Evolutionary conservation across 2,888 invertebrate genomes (phyloP).

Genomic region (Diarsia rubi): DNA sequence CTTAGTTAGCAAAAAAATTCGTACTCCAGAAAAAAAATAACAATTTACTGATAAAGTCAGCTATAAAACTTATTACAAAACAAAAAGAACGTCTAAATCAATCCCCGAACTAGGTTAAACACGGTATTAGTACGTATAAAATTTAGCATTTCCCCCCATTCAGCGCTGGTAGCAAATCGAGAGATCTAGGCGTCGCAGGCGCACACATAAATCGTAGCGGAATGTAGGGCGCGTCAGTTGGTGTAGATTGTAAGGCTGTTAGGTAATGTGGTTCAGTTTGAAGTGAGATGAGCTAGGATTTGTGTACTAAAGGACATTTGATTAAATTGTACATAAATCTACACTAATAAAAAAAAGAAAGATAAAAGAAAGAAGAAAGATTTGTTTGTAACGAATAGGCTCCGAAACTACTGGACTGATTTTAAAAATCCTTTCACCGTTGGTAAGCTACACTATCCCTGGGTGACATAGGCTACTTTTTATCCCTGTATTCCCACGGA

Average conservation of each 20-base stretch:
- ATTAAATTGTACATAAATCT: no score
- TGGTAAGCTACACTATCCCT: no score
- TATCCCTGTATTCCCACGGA: no score
- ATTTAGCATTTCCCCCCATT: conserved; percentile 60
- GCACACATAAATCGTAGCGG: conserved; percentile 74
- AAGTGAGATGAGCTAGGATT: conserved; percentile 42
- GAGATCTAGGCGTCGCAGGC: conserved; percentile 56
- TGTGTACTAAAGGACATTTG: not conserved
- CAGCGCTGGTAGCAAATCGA: conserved; percentile 40
- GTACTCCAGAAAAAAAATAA: not conserved
- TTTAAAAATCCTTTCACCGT: no score
- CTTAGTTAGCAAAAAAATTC: not conserved
- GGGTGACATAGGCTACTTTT: no score
- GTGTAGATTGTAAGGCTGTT: conserved; percentile 48
- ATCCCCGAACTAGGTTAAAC: conserved; percentile 50
- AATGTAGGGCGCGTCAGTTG: conserved; percentile 74
- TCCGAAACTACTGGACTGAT: no score
- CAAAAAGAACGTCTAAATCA: conserved; percentile 49
- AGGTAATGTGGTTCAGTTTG: conserved; percentile 44
- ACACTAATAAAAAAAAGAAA: no score
- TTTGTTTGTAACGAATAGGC: no score
- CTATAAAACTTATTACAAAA: conserved; percentile 4
- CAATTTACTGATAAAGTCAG: not conserved
- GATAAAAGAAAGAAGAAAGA: no score
- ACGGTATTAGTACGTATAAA: conserved; percentile 55